These are phyloP conservation scores for Acanthornis magna DNA, from an alignment of 2,797 vertebrate species.

Conservation along the genomic window DNA sequence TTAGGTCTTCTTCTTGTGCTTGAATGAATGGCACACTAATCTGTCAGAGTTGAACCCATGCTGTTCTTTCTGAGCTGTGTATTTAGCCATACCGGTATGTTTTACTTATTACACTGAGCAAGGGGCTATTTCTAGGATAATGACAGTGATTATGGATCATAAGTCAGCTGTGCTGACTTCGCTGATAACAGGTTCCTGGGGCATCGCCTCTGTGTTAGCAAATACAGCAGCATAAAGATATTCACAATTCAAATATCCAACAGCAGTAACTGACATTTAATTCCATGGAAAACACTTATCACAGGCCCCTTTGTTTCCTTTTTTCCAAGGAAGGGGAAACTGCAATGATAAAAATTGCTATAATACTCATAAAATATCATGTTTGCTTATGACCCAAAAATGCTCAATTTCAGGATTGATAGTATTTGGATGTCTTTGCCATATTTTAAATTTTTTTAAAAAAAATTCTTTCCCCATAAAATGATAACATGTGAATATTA, in stretches of 20 bases:
- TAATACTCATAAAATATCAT: background rate
- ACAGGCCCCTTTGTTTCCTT: background rate
- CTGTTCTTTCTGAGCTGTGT: background rate
- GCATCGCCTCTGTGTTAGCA: background rate
- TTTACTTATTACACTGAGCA: background rate
- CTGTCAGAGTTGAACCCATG: background rate
- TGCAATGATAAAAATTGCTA: background rate
- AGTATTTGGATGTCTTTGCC: background rate
- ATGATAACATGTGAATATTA: background rate
- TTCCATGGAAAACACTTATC: background rate
- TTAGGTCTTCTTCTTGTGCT: background rate
- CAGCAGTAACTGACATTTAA: background rate
- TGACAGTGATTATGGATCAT: background rate
- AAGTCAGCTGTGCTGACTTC: background rate
- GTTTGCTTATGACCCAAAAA: background rate
- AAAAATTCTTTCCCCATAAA: background rate
- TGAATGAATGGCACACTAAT: background rate
- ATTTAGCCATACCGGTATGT: background rate
- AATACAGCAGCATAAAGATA: background rate
- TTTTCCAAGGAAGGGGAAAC: background rate
- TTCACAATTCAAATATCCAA: background rate
- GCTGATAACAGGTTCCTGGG: background rate
- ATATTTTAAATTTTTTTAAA: fast-evolving
- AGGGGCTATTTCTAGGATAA: background rate
- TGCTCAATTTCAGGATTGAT: background rate